These are phyloP conservation scores for Drosophila rubida DNA, from an alignment of 2,888 invertebrate genomes.

Conservation along the genomic window DNA sequence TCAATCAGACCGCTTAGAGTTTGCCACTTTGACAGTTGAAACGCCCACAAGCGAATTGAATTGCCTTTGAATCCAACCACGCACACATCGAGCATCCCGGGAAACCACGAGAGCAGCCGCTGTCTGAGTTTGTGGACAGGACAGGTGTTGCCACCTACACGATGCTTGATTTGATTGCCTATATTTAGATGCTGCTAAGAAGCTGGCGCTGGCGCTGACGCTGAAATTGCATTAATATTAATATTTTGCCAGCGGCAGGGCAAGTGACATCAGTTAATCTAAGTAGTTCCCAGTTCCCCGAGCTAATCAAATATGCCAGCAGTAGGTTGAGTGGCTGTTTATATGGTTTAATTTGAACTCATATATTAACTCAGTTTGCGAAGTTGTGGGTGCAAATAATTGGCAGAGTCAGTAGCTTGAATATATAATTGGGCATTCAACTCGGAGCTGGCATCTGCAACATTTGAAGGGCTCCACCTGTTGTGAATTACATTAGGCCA, in stretches of 20 bases:
- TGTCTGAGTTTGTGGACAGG: background rate
- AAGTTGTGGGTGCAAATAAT: background rate
- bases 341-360: constrained; percentile 16
- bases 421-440: background rate
- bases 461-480: background rate
- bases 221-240: constrained; percentile 69
- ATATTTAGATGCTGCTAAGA: constrained; percentile 34
- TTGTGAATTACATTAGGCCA: background rate
- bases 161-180: constrained; percentile 56
- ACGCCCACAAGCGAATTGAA: constrained; percentile 59
- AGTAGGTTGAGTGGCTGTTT: constrained; percentile 13
- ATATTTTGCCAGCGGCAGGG: constrained; percentile 55
- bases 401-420: background rate
- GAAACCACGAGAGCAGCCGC: background rate
- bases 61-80: constrained; percentile 45
- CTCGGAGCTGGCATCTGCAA: background rate
- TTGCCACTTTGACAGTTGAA: constrained; percentile 37
- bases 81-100: constrained; percentile 8
- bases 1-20: constrained; percentile 63
- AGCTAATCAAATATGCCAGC: constrained; percentile 58
- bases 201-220: constrained; percentile 38
- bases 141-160: constrained; percentile 58
- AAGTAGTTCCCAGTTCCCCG: constrained; percentile 49
- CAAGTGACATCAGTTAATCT: constrained; percentile 65
- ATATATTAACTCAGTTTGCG: background rate